Percentiles rank a stretch among this genome's conserved stretches.
Conservation (phyloP, 2,888 invertebrate genomes). For the Caenorhabditis drosophilae region DNA sequence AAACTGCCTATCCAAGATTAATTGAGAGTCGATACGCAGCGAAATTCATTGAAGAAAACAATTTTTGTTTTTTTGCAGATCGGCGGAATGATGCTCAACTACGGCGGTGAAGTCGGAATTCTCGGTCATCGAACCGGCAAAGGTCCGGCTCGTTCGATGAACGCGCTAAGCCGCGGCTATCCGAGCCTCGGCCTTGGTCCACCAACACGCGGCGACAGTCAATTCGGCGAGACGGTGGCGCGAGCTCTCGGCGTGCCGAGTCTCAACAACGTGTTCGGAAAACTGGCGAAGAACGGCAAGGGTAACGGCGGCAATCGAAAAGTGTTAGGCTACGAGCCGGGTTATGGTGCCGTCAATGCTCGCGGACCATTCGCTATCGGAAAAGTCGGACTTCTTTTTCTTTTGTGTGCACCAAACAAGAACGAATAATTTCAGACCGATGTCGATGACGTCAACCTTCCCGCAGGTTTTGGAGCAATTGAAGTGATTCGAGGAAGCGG, state of each 20-base stretch:
- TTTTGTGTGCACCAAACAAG: too few species aligned
- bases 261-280: slow-evolving; percentile 32
- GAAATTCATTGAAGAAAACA: neutral
- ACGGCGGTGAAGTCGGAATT: slow-evolving; percentile 56
- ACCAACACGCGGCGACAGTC: slow-evolving; percentile 15
- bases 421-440: slow-evolving; percentile 35
- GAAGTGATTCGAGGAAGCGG: slow-evolving; percentile 48
- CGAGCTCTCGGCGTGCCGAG: slow-evolving; percentile 47
- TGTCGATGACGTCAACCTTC: slow-evolving; percentile 54
- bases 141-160: slow-evolving; percentile 57
- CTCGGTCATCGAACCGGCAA: slow-evolving; percentile 55
- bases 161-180: slow-evolving; percentile 49
- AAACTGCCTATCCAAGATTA: too few species aligned
- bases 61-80: too few species aligned
- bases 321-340: slow-evolving; percentile 55
- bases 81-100: slow-evolving; percentile 62
- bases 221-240: slow-evolving; percentile 22
- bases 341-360: slow-evolving; percentile 61
- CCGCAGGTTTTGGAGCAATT: slow-evolving; percentile 53
- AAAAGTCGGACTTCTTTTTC: slow-evolving; percentile 40
- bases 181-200: slow-evolving; percentile 27
- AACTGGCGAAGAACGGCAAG: slow-evolving; percentile 42
- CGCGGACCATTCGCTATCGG: slow-evolving; percentile 58
- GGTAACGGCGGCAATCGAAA: slow-evolving; percentile 40
- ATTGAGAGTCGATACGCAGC: too few species aligned